Evolutionary conservation across 2,797 vertebrate species (phyloP).

Genomic region (Sitta carolinensis): DNA sequence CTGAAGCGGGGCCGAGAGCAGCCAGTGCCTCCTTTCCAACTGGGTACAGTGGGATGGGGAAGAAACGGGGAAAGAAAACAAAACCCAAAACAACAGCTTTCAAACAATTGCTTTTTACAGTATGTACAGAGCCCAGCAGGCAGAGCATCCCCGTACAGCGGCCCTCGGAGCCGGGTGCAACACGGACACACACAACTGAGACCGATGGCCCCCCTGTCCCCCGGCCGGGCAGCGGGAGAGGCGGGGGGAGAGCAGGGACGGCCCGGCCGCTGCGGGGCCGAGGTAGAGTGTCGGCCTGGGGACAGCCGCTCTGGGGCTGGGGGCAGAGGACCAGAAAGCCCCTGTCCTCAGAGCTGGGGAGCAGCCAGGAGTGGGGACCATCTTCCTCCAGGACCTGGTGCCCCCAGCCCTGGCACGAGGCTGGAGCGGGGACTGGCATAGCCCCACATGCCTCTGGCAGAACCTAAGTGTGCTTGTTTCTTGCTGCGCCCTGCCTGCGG

Average conservation of each 20-base stretch:
- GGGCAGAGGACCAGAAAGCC: slow-evolving; percentile 62
- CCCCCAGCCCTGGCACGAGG: neutral
- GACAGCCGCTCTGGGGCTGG: neutral
- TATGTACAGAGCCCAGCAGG: slow-evolving; percentile 75
- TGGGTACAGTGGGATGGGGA: neutral
- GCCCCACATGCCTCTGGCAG: neutral
- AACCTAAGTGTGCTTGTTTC: slow-evolving; percentile 15
- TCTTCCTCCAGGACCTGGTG: neutral
- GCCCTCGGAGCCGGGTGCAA: slow-evolving; percentile 48
- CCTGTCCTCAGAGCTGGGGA: slow-evolving; percentile 2
- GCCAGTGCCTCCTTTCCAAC: neutral
- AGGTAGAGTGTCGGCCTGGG: slow-evolving; percentile 4
- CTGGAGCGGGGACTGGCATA: fast-evolving
- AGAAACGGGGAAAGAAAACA: slow-evolving; percentile 59
- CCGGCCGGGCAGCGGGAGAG: neutral
- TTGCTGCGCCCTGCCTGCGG: neutral
- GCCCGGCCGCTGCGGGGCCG: neutral
- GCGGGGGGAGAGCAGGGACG: neutral
- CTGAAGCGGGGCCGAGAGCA: neutral
- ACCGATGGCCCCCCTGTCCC: neutral
- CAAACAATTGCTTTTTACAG: slow-evolving; percentile 78
- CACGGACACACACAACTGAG: slow-evolving; percentile 33
- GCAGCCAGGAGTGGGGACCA: neutral
- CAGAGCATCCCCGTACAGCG: slow-evolving; percentile 59
- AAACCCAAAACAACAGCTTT: slow-evolving; percentile 68